Conservation (phyloP, 2,888 invertebrate genomes). For the Seira sanloemensis region DNA sequence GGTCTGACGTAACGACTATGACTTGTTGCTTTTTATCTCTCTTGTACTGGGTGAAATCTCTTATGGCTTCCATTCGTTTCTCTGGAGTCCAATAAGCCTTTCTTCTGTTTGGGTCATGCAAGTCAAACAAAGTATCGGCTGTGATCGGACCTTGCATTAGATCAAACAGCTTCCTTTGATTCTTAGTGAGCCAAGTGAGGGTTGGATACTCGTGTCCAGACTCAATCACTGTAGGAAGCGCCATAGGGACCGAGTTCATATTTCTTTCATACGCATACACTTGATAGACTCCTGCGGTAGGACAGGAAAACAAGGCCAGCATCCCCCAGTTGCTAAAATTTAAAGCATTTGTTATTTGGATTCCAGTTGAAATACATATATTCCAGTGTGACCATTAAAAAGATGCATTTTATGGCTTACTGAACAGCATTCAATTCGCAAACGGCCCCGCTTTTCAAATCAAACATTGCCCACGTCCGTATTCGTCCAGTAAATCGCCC, state of each 20-base stretch:
- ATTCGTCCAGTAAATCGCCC: not conserved
- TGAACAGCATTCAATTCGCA: slow-evolving; percentile 21
- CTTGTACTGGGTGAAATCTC: no score
- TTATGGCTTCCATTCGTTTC: not conserved
- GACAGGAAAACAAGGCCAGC: slow-evolving; percentile 34
- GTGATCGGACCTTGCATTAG: not conserved
- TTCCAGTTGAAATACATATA: not conserved
- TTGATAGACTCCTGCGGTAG: slow-evolving; percentile 22
- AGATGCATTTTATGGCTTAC: slow-evolving; percentile 23
- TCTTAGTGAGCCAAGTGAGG: not conserved
- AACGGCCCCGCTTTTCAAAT: not conserved
- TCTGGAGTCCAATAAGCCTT: not conserved
- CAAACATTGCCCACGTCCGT: slow-evolving; percentile 48
- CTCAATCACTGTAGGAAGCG: not conserved
- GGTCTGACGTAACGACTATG: slow-evolving; percentile 7
- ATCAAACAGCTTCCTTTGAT: not conserved
- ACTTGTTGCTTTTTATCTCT: not conserved
- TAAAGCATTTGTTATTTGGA: not conserved
- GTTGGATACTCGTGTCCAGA: not conserved
- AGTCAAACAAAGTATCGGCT: not conserved
- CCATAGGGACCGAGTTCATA: not conserved
- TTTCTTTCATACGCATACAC: slow-evolving; percentile 30
- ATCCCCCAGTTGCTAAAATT: slow-evolving; percentile 39
- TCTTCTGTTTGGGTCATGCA: not conserved
- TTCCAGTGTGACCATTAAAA: not conserved